A percentile compares a stretch with the other conserved stretches of the same genome.
These are phyloP conservation scores for Tipula confusa DNA, from an alignment of 2,888 invertebrate species.

Conservation along the genomic window DNA sequence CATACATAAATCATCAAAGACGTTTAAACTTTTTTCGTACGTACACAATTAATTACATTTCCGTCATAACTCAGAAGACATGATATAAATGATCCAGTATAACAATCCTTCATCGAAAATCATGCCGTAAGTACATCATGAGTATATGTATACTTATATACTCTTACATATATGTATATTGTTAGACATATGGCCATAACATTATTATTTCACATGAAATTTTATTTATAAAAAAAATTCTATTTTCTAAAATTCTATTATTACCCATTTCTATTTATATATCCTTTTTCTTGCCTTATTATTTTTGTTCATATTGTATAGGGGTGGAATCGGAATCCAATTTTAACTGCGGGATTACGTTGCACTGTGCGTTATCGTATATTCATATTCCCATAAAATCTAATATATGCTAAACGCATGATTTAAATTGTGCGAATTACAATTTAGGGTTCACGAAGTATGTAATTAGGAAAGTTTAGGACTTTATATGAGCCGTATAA, in stretches of 20 bases:
- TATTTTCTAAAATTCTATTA: neutral
- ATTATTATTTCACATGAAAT: neutral
- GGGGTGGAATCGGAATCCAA: neutral
- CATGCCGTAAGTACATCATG: neutral
- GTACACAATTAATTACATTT: neutral
- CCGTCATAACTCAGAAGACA: neutral
- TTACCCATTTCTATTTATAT: conserved; percentile 5
- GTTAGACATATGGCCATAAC: neutral
- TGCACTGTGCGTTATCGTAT: neutral
- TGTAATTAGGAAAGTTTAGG: no score
- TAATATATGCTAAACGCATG: no score
- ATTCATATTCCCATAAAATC: neutral
- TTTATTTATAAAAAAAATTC: neutral
- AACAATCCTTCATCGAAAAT: neutral
- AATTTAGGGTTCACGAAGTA: no score
- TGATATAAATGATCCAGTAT: neutral
- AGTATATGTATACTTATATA: neutral
- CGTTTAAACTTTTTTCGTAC: no score
- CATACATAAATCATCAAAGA: no score
- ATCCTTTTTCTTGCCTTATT: neutral
- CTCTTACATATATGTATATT: neutral
- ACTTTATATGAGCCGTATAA: no score
- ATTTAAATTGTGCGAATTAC: no score
- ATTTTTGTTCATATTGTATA: neutral
- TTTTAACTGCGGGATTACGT: neutral